Conservation (phyloP, 1,140 invertebrate genomes). For the Apis laboriosa region DNA sequence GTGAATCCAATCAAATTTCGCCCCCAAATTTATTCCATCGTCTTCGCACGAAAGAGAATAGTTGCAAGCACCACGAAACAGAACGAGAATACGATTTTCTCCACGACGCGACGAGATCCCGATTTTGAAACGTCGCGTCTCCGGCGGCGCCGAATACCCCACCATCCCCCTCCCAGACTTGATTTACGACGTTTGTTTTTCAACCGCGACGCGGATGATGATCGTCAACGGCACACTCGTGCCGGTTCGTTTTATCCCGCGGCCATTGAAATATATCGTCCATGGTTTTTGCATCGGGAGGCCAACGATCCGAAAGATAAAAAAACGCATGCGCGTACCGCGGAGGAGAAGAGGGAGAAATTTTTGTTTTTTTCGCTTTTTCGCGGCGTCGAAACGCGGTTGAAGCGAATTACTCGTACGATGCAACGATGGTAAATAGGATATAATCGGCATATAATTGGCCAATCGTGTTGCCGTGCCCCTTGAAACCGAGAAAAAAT, state of each 20-base stretch:
- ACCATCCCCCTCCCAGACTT: slow-evolving; percentile 6
- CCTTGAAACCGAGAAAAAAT: slow-evolving; percentile 39
- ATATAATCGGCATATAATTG: slow-evolving; percentile 52
- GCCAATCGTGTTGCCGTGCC: slow-evolving; percentile 36
- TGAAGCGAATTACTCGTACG: not conserved
- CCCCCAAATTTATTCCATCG: not conserved
- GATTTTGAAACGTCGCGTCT: slow-evolving; percentile 49
- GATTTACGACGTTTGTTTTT: slow-evolving; percentile 58
- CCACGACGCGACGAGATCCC: slow-evolving; percentile 19
- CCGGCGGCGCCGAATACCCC: not conserved
- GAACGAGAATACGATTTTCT: too few relatives aligned
- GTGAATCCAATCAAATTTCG: not conserved
- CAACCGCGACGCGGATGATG: slow-evolving; percentile 6
- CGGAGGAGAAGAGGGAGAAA: not conserved
- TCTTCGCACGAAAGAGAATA: too few relatives aligned
- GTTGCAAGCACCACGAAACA: not conserved
- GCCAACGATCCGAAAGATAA: slow-evolving; percentile 30
- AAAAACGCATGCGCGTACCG: not conserved
- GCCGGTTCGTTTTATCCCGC: not conserved
- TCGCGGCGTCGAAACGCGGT: not conserved
- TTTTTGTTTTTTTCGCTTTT: not conserved
- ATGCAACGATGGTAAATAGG: not conserved
- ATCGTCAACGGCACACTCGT: slow-evolving; percentile 12
- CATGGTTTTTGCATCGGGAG: slow-evolving; percentile 13
- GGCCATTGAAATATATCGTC: slow-evolving; percentile 53